phyloP scores from a whole-genome alignment of 1,140 invertebrate genomes.

The Pinna nobilis region DNA sequence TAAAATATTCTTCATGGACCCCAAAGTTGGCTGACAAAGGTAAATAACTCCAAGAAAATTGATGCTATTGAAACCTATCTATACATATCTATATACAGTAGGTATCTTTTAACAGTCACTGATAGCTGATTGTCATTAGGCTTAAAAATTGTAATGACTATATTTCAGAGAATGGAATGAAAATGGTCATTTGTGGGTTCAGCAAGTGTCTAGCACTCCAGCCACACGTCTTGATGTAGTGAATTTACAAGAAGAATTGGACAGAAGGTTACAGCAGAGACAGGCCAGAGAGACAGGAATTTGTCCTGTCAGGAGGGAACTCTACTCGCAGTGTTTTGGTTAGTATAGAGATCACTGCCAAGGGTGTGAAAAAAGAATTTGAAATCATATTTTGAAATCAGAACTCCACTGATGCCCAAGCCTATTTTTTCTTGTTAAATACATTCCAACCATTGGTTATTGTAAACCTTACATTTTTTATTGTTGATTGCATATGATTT shows the following conservation, averaged over 20 bases:
- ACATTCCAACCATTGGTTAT: no score
- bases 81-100: no score
- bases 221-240: constrained; percentile 96
- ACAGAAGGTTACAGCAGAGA: constrained; percentile 91
- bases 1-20: no score
- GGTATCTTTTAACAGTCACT: no score
- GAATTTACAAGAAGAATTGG: constrained; percentile 95
- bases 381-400: background rate
- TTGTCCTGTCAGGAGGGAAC: constrained; percentile 93
- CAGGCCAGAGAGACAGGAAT: constrained; percentile 97
- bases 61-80: no score
- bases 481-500: no score
- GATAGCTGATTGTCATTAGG: background rate
- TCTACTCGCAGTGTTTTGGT: constrained; percentile 98
- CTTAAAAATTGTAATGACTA: background rate
- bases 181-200: constrained; percentile 80
- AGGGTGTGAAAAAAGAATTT: background rate
- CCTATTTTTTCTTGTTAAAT: no score
- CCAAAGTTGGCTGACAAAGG: no score
- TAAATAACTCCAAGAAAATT: no score
- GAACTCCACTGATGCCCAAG: no score
- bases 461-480: no score
- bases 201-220: constrained; percentile 91
- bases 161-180: constrained; percentile 88
- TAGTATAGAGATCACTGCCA: constrained; percentile 67